These are phyloP conservation scores for Pyrrhosoma nymphula DNA, from an alignment of 2,888 invertebrate species.

Conservation along the genomic window DNA sequence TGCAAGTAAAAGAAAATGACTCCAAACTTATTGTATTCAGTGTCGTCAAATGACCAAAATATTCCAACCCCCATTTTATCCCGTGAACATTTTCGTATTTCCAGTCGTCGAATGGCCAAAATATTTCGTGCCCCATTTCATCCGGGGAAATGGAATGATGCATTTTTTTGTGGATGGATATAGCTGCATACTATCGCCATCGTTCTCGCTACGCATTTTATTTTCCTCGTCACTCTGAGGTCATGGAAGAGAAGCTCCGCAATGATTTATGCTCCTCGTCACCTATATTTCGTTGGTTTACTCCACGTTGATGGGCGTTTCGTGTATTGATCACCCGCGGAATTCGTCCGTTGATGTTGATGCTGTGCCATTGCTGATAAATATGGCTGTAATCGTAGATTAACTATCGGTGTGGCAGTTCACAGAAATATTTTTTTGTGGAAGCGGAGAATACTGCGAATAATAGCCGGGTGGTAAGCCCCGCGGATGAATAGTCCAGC, in stretches of 20 bases:
- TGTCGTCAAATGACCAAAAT: too few species aligned
- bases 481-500: background rate
- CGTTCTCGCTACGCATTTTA: background rate
- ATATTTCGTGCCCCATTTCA: constrained; percentile 34
- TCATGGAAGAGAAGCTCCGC: too few species aligned
- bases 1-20: background rate
- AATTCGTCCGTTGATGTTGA: background rate
- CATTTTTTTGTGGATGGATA: background rate
- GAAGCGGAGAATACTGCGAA: background rate
- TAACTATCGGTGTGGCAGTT: background rate
- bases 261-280: constrained; percentile 8
- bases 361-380: background rate
- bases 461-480: background rate
- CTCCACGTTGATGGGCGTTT: background rate
- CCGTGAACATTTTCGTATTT: too few species aligned
- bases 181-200: background rate
- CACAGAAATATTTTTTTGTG: background rate
- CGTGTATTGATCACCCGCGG: background rate
- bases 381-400: constrained; percentile 1
- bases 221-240: background rate
- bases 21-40: background rate
- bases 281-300: constrained; percentile 5
- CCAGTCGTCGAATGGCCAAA: background rate
- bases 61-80: background rate
- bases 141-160: background rate